Base-by-base conservation (phyloP, 2,797 vertebrate species). In the Girardinus metallicus region DNA sequence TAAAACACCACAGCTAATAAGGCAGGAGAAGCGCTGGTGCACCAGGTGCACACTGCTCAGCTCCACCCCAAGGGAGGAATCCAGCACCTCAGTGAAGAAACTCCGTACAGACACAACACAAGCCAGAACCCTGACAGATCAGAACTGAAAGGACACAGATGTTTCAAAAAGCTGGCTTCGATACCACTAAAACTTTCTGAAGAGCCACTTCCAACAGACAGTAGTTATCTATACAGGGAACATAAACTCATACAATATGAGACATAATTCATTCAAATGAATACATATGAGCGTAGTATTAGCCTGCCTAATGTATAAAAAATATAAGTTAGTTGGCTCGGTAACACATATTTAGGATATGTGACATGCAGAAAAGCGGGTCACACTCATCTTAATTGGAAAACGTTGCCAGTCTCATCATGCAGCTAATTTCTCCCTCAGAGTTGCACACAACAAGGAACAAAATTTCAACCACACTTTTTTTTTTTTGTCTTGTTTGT, bases 351-450 rank as follows among this genome's bases (percentile, higher is more conserved):
- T n/a, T 39, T 43, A 44, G 23, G 13, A 70, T n/a, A 15, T 43
- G 68, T 44, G 5, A 41, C 23, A n/a, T n/a, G 43, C 41, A 71
- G 13, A 71, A n/a, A 43, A 0, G 43, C 4, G 21, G 64, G 36
- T 15, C 55, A 43, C 53, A 74, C 77, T 78, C 73, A 55, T 46
- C 66, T 87, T 82, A 76, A 83, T 83, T 88, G 64, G 62, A 88
- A 82, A 89, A 80, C 39, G 78, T 78, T 2, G 36, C 46, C 79
- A 53, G 29, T 85, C 76, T 79, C 76, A 57, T 80, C n/a, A 73
- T 39, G 73, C 39, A 76, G 85, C 87, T 91, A 26, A 80, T 66
- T 91, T 88, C 84, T 86, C 73, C 75, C 62, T 83, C 51, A 43
- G 79, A 72, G 89, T 76, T 31, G 49, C 29, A 55, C 78, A 85